These are phyloP conservation scores for Canis aureus DNA, from an alignment of 2,113 vertebrate genomes.

Conservation along the genomic window DNA sequence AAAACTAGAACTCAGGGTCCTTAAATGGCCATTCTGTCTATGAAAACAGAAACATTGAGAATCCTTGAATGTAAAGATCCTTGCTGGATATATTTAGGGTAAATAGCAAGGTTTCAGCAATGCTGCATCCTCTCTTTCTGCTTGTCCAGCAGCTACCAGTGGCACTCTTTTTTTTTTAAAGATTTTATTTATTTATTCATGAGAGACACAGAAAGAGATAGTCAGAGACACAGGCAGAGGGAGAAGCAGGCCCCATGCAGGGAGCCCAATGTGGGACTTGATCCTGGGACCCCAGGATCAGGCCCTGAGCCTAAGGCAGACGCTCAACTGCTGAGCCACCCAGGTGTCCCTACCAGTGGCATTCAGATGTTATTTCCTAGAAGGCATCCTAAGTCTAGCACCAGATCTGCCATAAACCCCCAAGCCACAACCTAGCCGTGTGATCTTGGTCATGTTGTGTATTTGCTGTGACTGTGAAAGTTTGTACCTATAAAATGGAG, in stretches of 20 bases:
- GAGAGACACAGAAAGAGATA: too few relatives aligned
- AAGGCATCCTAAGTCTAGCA: neutral
- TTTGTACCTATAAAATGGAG: too few relatives aligned
- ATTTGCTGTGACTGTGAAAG: neutral
- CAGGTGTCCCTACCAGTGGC: neutral
- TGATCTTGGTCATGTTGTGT: neutral
- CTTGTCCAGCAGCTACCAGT: fast-evolving
- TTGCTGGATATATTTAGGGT: neutral
- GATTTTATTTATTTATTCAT: too few relatives aligned
- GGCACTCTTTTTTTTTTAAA: too few relatives aligned
- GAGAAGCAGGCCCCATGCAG: too few relatives aligned
- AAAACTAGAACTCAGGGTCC: neutral
- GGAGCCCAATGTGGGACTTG: too few relatives aligned
- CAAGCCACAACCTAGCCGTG: neutral
- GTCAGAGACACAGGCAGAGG: too few relatives aligned
- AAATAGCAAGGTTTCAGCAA: neutral
- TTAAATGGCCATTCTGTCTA: neutral
- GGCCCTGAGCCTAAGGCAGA: too few relatives aligned
- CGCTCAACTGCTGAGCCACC: too few relatives aligned
- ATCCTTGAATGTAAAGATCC: neutral
- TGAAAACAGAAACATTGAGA: neutral
- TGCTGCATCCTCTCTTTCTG: neutral
- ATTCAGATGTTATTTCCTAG: neutral
- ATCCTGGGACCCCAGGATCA: too few relatives aligned
- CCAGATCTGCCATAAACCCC: neutral